Base-by-base conservation (phyloP, 2,888 invertebrate species). In the Caenorhabditis sp. region DNA sequence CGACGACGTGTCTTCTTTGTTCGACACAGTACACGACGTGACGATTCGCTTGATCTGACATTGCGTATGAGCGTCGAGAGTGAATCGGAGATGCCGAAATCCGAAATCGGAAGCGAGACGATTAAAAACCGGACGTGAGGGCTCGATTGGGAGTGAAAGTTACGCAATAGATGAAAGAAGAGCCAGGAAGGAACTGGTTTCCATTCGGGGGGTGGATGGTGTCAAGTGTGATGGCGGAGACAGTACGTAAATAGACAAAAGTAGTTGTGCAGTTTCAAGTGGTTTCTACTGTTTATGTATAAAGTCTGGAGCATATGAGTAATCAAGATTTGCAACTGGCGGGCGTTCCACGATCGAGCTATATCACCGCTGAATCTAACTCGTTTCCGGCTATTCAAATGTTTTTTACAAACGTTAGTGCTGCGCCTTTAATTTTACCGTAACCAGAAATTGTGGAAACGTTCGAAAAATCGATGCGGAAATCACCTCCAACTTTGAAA, bases 41-140 rank as follows among this genome's bases (percentile, higher is more conserved):
- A n/a, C 75, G 75, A 75, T 74, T 74, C 66, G 65, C 73, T 74
- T 74, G 65, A 48, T 74, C 73, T 72, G 56, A 58, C 72, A 63
- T 63, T 63, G 58, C 56, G 50, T 72, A 63, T 56, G 58, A 72
- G 56, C 63, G 72, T 62, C 63, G 61, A 61, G 61, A 71, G 46
- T 71, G 27, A 43, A n/a, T n/a, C n/a, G n/a, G n/a, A n/a, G n/a
- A n/a, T n/a, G n/a, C n/a, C n/a, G n/a, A n/a, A n/a, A n/a, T n/a
- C n/a, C n/a, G n/a, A n/a, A n/a, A n/a, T 22, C 9, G 30, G 15
- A 48, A 41, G 46, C 32, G 48, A n/a, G 20, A 39, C 61, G 61
- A 68, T 66, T 66, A 68, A 74, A 61, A 74, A 68, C 66, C 59
- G 74, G 61, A 65, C 53, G 63, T 45, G 48, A 53, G 13, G 55